Conservation (phyloP, 2,888 invertebrate genomes). For the Hirtodrosophila alboralis region DNA sequence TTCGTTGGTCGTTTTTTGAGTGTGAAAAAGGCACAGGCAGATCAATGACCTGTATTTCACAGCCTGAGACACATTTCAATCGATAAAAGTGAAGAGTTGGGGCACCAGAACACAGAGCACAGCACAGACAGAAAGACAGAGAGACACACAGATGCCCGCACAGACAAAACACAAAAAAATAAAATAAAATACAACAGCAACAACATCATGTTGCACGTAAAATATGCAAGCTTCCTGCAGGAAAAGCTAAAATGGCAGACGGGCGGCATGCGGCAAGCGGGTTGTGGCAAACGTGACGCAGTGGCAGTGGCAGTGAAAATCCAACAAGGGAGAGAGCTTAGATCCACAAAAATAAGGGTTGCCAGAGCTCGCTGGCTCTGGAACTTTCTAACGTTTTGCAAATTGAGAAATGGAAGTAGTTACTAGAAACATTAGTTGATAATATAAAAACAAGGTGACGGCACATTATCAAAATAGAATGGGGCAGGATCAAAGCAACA, state of each 20-base stretch:
- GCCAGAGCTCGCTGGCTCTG: too few relatives aligned
- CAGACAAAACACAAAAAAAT: slow-evolving; percentile 25
- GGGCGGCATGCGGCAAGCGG: slow-evolving; percentile 14
- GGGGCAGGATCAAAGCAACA: slow-evolving; percentile 14
- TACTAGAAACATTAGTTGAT: background rate
- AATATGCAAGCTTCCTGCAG: slow-evolving; percentile 77
- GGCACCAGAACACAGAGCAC: slow-evolving; percentile 63
- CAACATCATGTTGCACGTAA: slow-evolving; percentile 52
- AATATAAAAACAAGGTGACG: slow-evolving; percentile 15
- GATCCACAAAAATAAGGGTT: slow-evolving; percentile 32
- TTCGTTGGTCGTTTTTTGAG: slow-evolving; percentile 44
- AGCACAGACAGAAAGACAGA: slow-evolving; percentile 23
- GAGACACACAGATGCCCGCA: slow-evolving; percentile 35
- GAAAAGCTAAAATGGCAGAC: slow-evolving; percentile 72
- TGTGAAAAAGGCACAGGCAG: slow-evolving; percentile 71
- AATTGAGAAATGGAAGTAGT: slow-evolving; percentile 2
- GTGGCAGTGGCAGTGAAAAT: slow-evolving; percentile 46
- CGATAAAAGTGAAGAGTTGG: slow-evolving; percentile 82
- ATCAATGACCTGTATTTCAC: slow-evolving; percentile 84
- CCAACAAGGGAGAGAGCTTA: slow-evolving; percentile 24
- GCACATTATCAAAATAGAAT: slow-evolving; percentile 28
- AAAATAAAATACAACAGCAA: slow-evolving; percentile 12
- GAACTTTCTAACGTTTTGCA: slow-evolving; percentile 46
- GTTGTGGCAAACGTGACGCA: slow-evolving; percentile 51
- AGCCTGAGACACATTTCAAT: slow-evolving; percentile 84